A percentile compares a stretch with the other conserved stretches of the same genome.
phyloP scores from a whole-genome alignment of 1,140 invertebrate species.

The Laupala kohalensis region DNA sequence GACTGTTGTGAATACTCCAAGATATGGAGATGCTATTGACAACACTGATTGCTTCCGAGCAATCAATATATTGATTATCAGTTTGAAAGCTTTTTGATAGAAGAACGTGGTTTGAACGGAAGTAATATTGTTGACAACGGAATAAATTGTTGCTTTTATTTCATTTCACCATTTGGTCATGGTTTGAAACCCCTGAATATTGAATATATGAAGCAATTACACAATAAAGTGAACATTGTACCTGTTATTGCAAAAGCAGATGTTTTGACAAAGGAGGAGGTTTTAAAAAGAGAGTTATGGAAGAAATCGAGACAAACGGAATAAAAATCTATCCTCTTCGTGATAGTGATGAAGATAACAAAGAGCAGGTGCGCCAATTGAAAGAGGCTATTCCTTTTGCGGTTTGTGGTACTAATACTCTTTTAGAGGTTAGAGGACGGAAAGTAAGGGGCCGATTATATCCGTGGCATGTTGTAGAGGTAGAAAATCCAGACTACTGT shows the following conservation, averaged over 20 bases:
- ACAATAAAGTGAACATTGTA: conserved; percentile 97
- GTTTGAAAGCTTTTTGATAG: conserved; percentile 79
- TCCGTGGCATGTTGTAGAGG: conserved; percentile 97
- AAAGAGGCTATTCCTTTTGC: conserved; percentile 94
- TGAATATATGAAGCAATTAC: conserved; percentile 97
- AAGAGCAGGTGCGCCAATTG: conserved; percentile 76
- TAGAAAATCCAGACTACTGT: conserved; percentile 98
- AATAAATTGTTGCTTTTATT: conserved; percentile 97
- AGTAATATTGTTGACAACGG: conserved; percentile 85
- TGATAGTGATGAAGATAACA: conserved; percentile 88
- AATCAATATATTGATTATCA: conserved; percentile 90
- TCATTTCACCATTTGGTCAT: conserved; percentile 97
- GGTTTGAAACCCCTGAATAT: conserved; percentile 79
- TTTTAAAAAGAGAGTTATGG: conserved; percentile 56
- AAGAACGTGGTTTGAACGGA: conserved; percentile 82
- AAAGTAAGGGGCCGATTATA: conserved; percentile 87
- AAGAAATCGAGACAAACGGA: conserved; percentile 68
- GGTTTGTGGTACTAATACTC: conserved; percentile 90
- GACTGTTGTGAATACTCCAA: conserved; percentile 95
- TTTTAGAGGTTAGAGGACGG: conserved; percentile 78
- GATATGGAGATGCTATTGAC: conserved; percentile 98
- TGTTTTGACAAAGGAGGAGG: conserved; percentile 92
- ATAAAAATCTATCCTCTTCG: conserved; percentile 94
- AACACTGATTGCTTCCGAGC: conserved; percentile 78
- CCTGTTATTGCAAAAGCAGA: conserved; percentile 98